phyloP scores from a whole-genome alignment of 1,140 invertebrate genomes.

The Drosophila pseudoananassae region DNA sequence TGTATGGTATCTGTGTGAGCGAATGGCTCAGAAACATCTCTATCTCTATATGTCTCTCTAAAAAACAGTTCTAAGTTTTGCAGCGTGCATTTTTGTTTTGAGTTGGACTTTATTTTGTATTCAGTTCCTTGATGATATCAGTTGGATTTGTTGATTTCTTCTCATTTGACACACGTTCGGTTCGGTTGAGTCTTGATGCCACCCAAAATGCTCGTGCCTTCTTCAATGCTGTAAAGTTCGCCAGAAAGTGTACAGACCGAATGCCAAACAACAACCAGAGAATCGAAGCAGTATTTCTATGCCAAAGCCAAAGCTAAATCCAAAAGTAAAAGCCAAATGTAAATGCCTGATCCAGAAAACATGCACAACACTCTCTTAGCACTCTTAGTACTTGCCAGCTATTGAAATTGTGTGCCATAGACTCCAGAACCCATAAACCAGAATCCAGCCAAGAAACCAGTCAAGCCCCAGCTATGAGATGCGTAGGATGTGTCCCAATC shows the following conservation, averaged over 20 bases:
- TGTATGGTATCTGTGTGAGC: constrained; percentile 69
- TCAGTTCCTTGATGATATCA: constrained; percentile 45
- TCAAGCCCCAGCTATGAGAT: constrained; percentile 40
- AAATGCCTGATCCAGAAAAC: constrained; percentile 54
- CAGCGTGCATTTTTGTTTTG: constrained; percentile 65
- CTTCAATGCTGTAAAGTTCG: constrained; percentile 54
- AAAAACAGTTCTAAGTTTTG: constrained; percentile 54
- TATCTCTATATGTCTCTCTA: constrained; percentile 37
- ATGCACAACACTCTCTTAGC: constrained; percentile 37
- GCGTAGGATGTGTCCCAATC: constrained; percentile 24
- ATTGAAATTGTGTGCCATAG: constrained; percentile 44
- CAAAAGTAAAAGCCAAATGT: constrained; percentile 29
- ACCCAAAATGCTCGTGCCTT: constrained; percentile 48
- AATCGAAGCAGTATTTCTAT: constrained; percentile 46
- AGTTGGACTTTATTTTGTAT: constrained; percentile 41
- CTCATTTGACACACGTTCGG: constrained; percentile 55
- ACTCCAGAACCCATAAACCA: constrained; percentile 26
- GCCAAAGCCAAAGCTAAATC: constrained; percentile 38
- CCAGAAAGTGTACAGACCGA: constrained; percentile 56
- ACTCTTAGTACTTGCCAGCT: constrained; percentile 44
- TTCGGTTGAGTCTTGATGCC: constrained; percentile 61
- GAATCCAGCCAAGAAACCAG: constrained; percentile 9
- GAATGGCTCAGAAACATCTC: constrained; percentile 27
- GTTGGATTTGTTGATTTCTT: constrained; percentile 56
- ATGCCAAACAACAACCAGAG: constrained; percentile 22